phyloP scores from a whole-genome alignment of 1,140 invertebrate species.

The Bursaphelenchus mucronatus region DNA sequence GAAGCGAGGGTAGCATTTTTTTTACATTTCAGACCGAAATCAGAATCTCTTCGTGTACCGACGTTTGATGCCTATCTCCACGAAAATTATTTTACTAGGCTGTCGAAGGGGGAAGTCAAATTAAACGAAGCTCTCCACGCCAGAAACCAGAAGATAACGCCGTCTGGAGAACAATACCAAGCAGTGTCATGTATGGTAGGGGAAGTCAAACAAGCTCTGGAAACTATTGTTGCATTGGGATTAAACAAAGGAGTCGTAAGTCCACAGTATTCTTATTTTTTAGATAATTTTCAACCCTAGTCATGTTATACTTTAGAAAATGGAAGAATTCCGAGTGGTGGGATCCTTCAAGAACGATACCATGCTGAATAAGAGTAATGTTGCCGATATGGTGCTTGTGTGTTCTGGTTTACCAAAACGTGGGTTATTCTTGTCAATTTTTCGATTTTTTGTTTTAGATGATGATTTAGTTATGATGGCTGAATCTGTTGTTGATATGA shows the following conservation, averaged over 20 bases:
- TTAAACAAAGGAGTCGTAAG: too few species aligned
- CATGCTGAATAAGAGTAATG: conserved; percentile 87
- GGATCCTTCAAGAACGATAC: conserved; percentile 97
- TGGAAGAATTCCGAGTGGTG: conserved; percentile 45
- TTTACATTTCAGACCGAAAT: too few species aligned
- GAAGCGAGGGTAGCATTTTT: too few species aligned
- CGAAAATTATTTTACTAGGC: conserved; percentile 39
- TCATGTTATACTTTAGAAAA: conserved; percentile 38
- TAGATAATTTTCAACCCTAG: too few species aligned
- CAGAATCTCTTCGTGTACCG: too few species aligned
- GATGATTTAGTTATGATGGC: too few species aligned
- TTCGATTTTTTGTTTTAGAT: too few species aligned
- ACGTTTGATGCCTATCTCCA: conserved; percentile 40
- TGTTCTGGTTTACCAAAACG: conserved; percentile 92
- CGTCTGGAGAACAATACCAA: conserved; percentile 31
- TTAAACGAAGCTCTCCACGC: conserved; percentile 32
- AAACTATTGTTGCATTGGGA: conserved; percentile 35
- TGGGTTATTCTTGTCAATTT: conserved; percentile 45
- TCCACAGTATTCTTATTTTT: too few species aligned
- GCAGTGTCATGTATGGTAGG: conserved; percentile 31
- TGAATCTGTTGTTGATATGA: too few species aligned
- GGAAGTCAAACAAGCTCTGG: conserved; percentile 42
- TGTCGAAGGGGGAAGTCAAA: conserved; percentile 32
- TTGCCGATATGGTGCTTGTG: conserved; percentile 93
- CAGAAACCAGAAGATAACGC: conserved; percentile 37